Evolutionary conservation across 2,797 vertebrate species (phyloP).

Genomic region (Rhabdophis nuchalis): DNA sequence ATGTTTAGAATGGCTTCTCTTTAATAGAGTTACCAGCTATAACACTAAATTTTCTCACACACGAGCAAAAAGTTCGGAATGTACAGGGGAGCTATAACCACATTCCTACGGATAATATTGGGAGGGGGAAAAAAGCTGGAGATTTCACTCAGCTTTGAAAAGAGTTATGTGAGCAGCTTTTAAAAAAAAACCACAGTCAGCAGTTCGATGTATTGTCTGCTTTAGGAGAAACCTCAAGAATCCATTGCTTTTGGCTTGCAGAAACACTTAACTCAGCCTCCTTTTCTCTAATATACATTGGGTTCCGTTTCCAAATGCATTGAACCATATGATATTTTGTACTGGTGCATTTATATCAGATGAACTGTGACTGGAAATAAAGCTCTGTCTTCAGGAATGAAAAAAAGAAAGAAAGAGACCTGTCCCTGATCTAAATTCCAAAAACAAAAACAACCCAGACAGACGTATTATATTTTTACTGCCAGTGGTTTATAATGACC

Average conservation of each 20-base stretch:
- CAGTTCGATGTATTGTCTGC: background rate
- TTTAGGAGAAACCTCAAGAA: background rate
- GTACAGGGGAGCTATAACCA: background rate
- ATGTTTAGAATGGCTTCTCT: background rate
- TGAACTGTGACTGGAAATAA: conserved; percentile 71
- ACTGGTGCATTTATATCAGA: conserved; percentile 65
- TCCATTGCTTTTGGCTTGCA: conserved; percentile 9
- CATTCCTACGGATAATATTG: background rate
- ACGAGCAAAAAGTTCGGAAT: background rate
- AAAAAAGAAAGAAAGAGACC: conserved; percentile 46
- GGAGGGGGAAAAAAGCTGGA: background rate
- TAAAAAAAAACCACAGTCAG: background rate
- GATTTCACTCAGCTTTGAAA: background rate
- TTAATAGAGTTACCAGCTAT: conserved; percentile 2
- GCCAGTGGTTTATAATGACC: conserved; percentile 59
- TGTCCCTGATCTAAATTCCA: conserved; percentile 61
- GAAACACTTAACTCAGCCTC: conserved; percentile 8
- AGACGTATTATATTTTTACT: conserved; percentile 65
- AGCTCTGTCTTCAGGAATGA: conserved; percentile 45
- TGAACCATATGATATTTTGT: conserved; percentile 59
- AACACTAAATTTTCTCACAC: background rate
- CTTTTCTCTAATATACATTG: conserved; percentile 52
- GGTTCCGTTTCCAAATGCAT: conserved; percentile 62
- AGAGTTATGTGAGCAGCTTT: background rate
- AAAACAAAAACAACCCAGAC: conserved; percentile 57